Evolutionary conservation across 2,888 invertebrate species (phyloP), one percentile per base, ranked within the genome.

Genomic region (Pristionchus maxplancki): DNA sequence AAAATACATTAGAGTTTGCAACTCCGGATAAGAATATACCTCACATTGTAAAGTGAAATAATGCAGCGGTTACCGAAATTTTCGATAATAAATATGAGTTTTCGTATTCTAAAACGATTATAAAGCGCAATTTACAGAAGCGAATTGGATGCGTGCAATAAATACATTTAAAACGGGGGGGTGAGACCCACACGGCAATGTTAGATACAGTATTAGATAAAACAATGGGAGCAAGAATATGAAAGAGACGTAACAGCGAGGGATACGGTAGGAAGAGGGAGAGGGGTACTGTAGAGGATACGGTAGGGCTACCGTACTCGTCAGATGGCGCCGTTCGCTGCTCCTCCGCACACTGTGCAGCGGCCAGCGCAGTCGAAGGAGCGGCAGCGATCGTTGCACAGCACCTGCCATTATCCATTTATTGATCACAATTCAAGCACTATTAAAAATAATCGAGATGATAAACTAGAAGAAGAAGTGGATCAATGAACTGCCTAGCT

Each of bases 351-450:
- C 8, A 88, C 44, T 24, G 64, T 88, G 50, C 88, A 88, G 31
- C 88, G 50, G 31, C 88, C 82, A 1, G 64, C 0, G 40, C 48
- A 48, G 50, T 88, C 88, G 34, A 81, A 82, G 24, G 40, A 28
- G 48, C 37, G 34, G n/a, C 88, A 88, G 44, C 88, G 88, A n/a
- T 88, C 88, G 83, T 88, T 88, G 88, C 88, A 88, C 58, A 88
- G 62, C 48, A 87, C 86, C 86, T 87, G 50, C 6, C n/a, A 9
- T 48, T 17, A 64, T 64, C 31, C 31, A 64, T 34, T 6, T 31
- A 64, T 64, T 17, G 31, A 64, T 24, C 2, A 48, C 2, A 15
- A 11, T 50, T 8, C 50, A 17, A 17, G 20, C 13, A 50, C n/a
- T n/a, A 17, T 17, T 50, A 50, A 15, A 50, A 50, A 20, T 20